Evolutionary conservation across 2,888 invertebrate genomes (phyloP), one percentile per base, ranked within the genome.

Genomic region (Gryllus longicercus): DNA sequence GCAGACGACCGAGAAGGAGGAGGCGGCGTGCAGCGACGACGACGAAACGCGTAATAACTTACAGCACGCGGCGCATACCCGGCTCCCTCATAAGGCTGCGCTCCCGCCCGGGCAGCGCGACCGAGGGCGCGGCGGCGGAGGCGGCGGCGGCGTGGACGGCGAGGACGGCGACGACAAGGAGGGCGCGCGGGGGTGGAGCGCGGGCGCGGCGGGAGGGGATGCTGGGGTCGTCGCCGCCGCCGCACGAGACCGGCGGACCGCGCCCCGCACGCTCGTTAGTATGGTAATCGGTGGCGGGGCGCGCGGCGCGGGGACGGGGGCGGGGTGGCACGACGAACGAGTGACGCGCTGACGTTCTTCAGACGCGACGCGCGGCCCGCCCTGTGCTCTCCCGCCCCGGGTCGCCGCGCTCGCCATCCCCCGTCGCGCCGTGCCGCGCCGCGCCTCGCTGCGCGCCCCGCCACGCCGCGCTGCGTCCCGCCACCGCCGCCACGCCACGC

Each of bases 11-110:
- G 63, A 63, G 63, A 38, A 38, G 5, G 38, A 38, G 38, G 38
- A 38, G 38, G 38, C 38, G 38, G 38, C 38, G 38, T 38, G 38
- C 38, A 38, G 63, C 63, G 63, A 63, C 63, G 63, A 14, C 63
- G 63, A n/a, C 63, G 63, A 63, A 63, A 63, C 63, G 63, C 63
- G 63, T n/a, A 63, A 63, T 63, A 63, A 63, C 63, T 63, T 63
- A 63, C 63, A 63, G 63, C 63, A n/a, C n/a, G 63, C 63, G 14
- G 63, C 63, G n/a, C 63, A 63, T 63, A 63, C 63, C 63, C 63
- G n/a, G 63, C 16, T 16, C 16, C 63, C 63, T 63, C 63, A 63
- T 63, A 63, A 63, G 63, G 63, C 63, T 63, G 63, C n/a, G 63
- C 63, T 14, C 63, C 63, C 63, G 14, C 14, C 63, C 63, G 63